Evolutionary conservation across 2,113 vertebrate genomes (phyloP).

Genomic region (Melanotaenia duboulayi): DNA sequence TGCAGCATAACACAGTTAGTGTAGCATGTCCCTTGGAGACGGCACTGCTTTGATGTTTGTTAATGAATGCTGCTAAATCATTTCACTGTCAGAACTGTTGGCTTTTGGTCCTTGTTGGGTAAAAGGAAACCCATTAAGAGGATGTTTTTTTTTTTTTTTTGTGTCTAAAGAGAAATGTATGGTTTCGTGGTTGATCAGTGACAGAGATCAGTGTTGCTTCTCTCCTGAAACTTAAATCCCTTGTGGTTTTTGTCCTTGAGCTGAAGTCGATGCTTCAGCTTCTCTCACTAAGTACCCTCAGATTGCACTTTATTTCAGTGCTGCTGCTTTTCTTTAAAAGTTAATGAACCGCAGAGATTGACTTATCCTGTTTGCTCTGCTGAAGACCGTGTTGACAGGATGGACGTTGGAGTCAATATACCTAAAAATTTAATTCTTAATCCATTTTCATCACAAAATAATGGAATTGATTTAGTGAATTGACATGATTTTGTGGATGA

Average conservation of each 20-base stretch:
- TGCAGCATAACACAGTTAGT: slow-evolving; percentile 14
- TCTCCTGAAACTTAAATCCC: slow-evolving; percentile 18
- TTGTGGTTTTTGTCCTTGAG: slow-evolving; percentile 22
- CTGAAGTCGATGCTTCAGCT: slow-evolving; percentile 20
- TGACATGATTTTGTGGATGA: too few species aligned
- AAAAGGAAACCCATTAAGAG: slow-evolving; percentile 24
- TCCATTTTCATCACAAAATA: slow-evolving; percentile 1
- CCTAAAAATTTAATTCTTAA: slow-evolving; percentile 30
- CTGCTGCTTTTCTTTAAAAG: slow-evolving; percentile 62
- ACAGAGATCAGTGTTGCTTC: slow-evolving; percentile 9
- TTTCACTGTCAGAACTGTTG: slow-evolving; percentile 24
- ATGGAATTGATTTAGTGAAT: not conserved
- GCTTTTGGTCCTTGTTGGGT: slow-evolving; percentile 25
- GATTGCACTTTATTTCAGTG: slow-evolving; percentile 54
- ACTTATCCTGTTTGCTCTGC: slow-evolving; percentile 45
- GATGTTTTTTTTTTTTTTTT: not conserved
- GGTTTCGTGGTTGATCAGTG: slow-evolving; percentile 42
- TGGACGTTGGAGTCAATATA: slow-evolving; percentile 26
- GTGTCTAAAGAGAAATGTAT: slow-evolving; percentile 34
- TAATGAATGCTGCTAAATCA: slow-evolving; percentile 42
- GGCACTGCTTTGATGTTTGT: slow-evolving; percentile 58
- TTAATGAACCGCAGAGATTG: slow-evolving; percentile 72
- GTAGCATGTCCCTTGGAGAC: slow-evolving; percentile 43
- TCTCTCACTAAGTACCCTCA: slow-evolving; percentile 37
- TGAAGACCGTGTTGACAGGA: slow-evolving; percentile 18